Percentiles rank a stretch among this genome's conserved stretches.
phyloP scores from a whole-genome alignment of 2,113 vertebrate genomes.

The Nyctereutes procyonoides region DNA sequence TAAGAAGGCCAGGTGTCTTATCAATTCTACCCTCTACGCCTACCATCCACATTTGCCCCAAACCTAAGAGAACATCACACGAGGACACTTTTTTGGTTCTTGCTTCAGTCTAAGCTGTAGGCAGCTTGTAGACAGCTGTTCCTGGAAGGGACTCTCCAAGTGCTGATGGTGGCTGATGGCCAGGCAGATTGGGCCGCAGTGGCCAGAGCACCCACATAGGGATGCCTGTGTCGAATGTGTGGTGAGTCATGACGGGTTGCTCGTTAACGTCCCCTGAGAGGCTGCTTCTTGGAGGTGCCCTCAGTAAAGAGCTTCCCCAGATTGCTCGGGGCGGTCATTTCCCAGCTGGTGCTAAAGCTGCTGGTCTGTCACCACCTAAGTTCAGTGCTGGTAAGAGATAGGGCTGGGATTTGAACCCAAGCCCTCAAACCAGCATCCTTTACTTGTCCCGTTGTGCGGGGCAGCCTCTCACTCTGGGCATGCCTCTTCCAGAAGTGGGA shows the following conservation, averaged over 20 bases:
- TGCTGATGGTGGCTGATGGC: not conserved
- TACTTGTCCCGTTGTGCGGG: fast-evolving
- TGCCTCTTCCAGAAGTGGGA: not conserved
- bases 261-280: fast-evolving
- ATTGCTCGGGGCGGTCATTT: not conserved
- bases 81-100: no score
- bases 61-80: not conserved
- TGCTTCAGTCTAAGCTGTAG: not conserved
- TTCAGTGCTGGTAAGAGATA: not conserved
- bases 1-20: not conserved
- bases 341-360: not conserved
- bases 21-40: not conserved
- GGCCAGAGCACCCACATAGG: not conserved
- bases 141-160: not conserved
- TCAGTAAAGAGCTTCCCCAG: not conserved
- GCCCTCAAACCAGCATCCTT: not conserved
- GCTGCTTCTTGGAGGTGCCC: not conserved
- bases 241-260: fast-evolving
- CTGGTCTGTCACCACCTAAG: not conserved
- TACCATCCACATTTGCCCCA: not conserved
- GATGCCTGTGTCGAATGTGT: not conserved
- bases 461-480: not conserved
- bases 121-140: not conserved
- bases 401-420: not conserved
- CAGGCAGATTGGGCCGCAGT: not conserved